Percentiles rank a stretch among this genome's conserved stretches.
Conservation (phyloP, 2,113 vertebrate genomes). For the Lepus americanus region DNA sequence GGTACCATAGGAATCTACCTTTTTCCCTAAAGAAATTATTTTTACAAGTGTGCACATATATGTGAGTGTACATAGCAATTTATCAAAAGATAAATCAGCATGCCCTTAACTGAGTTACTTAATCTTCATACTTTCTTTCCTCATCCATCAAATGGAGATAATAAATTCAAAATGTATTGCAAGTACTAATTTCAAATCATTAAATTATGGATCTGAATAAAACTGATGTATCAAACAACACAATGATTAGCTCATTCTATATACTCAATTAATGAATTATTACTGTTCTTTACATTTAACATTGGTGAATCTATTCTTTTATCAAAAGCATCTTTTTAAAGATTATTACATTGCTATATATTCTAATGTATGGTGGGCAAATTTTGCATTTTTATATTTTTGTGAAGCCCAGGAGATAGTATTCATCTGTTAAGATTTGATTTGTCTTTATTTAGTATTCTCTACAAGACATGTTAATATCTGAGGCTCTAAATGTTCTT, state of each 20-base stretch:
- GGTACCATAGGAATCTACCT: background rate
- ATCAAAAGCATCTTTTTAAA: background rate
- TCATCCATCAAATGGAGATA: background rate
- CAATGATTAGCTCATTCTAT: background rate
- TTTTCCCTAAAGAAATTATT: background rate
- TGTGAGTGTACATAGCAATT: background rate
- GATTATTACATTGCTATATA: background rate
- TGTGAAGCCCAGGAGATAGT: background rate
- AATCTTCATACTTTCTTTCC: background rate
- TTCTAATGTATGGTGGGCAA: background rate
- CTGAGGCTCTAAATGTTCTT: background rate
- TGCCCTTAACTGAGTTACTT: background rate
- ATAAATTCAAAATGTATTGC: background rate
- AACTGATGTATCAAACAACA: background rate
- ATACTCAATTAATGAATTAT: background rate
- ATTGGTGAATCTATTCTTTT: background rate
- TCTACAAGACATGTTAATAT: background rate
- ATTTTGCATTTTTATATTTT: background rate
- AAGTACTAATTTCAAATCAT: background rate
- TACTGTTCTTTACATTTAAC: slow-evolving; percentile 10
- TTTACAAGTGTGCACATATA: background rate
- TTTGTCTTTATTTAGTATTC: background rate
- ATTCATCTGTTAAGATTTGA: slow-evolving; percentile 7
- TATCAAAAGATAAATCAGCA: background rate
- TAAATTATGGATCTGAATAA: slow-evolving; percentile 48